Evolutionary conservation across 1,140 invertebrate genomes (phyloP).

Genomic region (Zelostemma sp.): DNA sequence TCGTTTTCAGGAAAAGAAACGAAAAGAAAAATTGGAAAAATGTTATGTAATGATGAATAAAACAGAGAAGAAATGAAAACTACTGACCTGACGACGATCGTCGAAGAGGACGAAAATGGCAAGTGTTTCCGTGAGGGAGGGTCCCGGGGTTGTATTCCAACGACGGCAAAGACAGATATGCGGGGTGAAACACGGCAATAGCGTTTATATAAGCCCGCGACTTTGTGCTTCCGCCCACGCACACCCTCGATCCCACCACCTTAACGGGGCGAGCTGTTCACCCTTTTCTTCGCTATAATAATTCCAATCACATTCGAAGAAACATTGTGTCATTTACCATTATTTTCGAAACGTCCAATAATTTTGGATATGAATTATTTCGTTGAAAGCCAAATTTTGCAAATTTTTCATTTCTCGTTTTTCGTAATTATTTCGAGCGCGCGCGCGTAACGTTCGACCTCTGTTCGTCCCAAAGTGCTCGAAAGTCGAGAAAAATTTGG

Average conservation of each 20-base stretch:
- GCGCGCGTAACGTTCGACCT: no score
- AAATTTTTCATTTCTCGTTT: not conserved
- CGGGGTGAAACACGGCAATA: constrained; percentile 21
- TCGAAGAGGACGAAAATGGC: not conserved
- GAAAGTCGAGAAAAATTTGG: no score
- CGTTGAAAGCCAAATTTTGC: no score
- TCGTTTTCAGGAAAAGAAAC: not conserved
- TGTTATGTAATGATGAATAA: not conserved
- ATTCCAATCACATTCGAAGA: no score
- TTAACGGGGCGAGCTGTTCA: no score
- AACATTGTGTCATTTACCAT: no score
- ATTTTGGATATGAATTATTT: no score
- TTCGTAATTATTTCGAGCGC: no score
- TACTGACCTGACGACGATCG: constrained; percentile 25
- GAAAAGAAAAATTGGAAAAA: not conserved
- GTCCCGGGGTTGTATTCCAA: constrained; percentile 25
- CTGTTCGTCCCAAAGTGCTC: no score
- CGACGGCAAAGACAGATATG: constrained; percentile 42
- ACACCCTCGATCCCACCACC: no score
- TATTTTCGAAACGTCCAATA: no score
- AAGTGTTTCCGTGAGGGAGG: constrained; percentile 15
- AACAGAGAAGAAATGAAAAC: not conserved
- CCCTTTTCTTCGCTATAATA: no score
- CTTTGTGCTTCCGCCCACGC: constrained; percentile 34
- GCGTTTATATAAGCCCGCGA: constrained; percentile 44